Percentiles rank a stretch among this genome's conserved stretches.
Conservation (phyloP, 2,113 vertebrate species). For the Aptenodytes forsteri region DNA sequence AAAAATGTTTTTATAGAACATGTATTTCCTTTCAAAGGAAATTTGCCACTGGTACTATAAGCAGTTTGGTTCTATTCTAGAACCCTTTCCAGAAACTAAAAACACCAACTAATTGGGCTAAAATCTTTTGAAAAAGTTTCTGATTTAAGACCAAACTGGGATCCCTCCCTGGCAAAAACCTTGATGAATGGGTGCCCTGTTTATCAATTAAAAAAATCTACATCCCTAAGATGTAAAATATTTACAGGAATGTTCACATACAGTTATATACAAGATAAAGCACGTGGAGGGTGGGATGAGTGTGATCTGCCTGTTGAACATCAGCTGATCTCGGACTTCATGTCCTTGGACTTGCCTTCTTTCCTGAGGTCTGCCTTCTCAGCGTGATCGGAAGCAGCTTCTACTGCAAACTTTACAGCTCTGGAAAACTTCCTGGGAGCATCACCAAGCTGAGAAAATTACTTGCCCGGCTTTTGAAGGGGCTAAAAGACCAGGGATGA, state of each 20-base stretch:
- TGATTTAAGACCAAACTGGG: neutral
- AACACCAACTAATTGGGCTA: neutral
- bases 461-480: neutral
- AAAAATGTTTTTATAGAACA: neutral
- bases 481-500: neutral
- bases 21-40: neutral
- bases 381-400: neutral
- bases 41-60: neutral
- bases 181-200: neutral
- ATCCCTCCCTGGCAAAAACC: neutral
- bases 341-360: neutral
- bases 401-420: neutral
- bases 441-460: neutral
- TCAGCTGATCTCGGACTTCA: fast-evolving
- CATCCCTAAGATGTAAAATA: neutral
- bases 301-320: neutral
- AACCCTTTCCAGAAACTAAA: neutral
- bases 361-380: neutral
- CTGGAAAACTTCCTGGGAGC: neutral
- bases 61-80: neutral
- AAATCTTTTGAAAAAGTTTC: neutral
- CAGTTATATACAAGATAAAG: neutral
- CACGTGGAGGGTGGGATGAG: neutral
- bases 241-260: neutral
- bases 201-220: neutral